These are phyloP conservation scores for Zoanthus gigantus DNA, from an alignment of 92 coral and sea anemone genomes.

Conservation along the genomic window DNA sequence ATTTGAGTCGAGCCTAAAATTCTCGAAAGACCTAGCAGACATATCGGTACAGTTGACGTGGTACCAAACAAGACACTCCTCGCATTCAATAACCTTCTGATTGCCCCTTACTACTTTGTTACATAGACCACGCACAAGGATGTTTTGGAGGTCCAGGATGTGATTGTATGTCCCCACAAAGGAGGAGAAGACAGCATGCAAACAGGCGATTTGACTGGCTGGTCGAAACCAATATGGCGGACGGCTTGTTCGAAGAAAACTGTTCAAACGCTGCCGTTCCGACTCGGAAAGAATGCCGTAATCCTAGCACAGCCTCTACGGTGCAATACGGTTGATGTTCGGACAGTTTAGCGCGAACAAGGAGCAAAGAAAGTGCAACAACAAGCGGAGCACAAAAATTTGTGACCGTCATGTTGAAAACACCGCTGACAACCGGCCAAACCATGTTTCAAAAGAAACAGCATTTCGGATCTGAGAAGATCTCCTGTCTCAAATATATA, in stretches of 20 bases:
- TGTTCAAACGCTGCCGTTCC: background rate
- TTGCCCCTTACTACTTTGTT: slow-evolving; percentile 20
- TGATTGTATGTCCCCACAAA: slow-evolving; percentile 49
- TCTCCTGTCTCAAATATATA: too few species aligned
- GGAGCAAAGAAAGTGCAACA: slow-evolving; percentile 9
- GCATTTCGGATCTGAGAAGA: too few species aligned
- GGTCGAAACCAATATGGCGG: slow-evolving; percentile 9
- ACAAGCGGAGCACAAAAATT: background rate
- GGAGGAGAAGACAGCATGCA: slow-evolving; percentile 21
- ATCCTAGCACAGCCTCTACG: slow-evolving; percentile 3
- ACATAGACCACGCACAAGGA: slow-evolving; percentile 19
- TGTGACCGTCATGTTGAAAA: background rate
- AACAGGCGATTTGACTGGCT: background rate
- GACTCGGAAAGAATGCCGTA: background rate
- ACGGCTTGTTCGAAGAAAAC: slow-evolving; percentile 1
- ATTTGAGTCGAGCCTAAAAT: background rate
- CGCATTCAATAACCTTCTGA: slow-evolving; percentile 29
- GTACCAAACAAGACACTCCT: slow-evolving; percentile 26
- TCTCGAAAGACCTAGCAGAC: background rate
- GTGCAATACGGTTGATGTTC: background rate
- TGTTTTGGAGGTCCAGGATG: slow-evolving; percentile 36
- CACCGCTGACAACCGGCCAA: background rate
- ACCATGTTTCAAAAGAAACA: too few species aligned
- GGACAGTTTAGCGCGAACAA: background rate
- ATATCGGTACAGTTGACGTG: background rate